A percentile compares a stretch with the other conserved stretches of the same genome.
Evolutionary conservation across 2,113 vertebrate species (phyloP).

Genomic region (Baryphthengus martii): DNA sequence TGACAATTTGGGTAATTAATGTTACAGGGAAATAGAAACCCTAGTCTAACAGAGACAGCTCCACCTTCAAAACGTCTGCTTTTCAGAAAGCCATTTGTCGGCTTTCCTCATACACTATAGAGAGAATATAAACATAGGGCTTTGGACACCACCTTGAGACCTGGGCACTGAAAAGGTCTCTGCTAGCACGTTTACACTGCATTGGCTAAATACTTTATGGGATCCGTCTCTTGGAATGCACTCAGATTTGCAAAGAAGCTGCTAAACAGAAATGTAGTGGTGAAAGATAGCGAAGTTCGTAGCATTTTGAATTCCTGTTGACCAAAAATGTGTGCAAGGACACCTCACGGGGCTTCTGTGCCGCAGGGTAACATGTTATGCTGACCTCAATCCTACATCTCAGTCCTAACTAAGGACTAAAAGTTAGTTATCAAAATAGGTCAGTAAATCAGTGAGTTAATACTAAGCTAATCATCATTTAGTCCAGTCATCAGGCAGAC

Average conservation of each 20-base stretch:
- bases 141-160: not conserved
- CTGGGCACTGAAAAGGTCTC: not conserved
- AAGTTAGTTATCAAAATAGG: not conserved
- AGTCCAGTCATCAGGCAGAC: not conserved
- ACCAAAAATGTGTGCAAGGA: not conserved
- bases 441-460: not conserved
- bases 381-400: not conserved
- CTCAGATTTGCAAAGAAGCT: not conserved
- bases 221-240: not conserved
- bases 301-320: not conserved
- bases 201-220: not conserved
- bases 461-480: not conserved
- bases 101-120: not conserved
- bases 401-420: not conserved
- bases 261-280: not conserved
- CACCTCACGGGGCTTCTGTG: rapidly evolving
- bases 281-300: not conserved
- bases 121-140: not conserved
- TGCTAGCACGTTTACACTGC: not conserved
- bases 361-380: not conserved
- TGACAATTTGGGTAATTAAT: not conserved
- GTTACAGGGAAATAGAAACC: not conserved
- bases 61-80: not conserved
- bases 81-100: not conserved
- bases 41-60: not conserved